A percentile compares a stretch with the other conserved stretches of the same genome.
Conservation (phyloP, 2,888 invertebrate genomes). For the Mylabris sibirica region DNA sequence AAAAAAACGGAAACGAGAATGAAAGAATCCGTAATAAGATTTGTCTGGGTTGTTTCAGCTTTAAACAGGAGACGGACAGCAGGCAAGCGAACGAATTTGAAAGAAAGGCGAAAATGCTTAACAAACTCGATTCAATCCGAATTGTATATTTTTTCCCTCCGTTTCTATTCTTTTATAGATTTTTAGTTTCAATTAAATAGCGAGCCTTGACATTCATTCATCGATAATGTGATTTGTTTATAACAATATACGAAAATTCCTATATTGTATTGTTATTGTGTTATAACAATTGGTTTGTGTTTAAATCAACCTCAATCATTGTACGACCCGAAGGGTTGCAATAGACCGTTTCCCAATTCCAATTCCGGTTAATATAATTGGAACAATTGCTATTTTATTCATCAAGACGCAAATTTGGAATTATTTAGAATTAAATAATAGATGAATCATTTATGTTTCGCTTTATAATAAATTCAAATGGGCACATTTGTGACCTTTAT, state of each 20-base stretch:
- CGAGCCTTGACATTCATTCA: neutral
- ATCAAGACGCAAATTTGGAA: neutral
- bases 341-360: conserved; percentile 23
- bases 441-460: conserved; percentile 23
- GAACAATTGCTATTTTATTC: conserved; percentile 21
- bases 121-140: neutral
- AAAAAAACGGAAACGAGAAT: neutral
- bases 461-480: conserved; percentile 46
- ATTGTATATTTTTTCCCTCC: neutral
- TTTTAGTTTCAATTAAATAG: neutral
- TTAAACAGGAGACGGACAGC: neutral
- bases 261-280: neutral
- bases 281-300: neutral
- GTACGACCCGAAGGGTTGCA: neutral
- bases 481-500: conserved; percentile 42
- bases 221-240: neutral
- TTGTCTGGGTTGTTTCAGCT: neutral
- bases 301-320: neutral
- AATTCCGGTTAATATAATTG: conserved; percentile 24
- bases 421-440: neutral
- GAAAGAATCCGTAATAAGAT: conserved; percentile 1
- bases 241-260: neutral
- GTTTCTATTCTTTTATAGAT: neutral
- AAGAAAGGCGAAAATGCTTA: neutral
- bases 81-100: neutral